These are phyloP conservation scores for Pseudococcus jackbeardsleyi DNA, from an alignment of 2,888 invertebrate genomes.

Conservation along the genomic window DNA sequence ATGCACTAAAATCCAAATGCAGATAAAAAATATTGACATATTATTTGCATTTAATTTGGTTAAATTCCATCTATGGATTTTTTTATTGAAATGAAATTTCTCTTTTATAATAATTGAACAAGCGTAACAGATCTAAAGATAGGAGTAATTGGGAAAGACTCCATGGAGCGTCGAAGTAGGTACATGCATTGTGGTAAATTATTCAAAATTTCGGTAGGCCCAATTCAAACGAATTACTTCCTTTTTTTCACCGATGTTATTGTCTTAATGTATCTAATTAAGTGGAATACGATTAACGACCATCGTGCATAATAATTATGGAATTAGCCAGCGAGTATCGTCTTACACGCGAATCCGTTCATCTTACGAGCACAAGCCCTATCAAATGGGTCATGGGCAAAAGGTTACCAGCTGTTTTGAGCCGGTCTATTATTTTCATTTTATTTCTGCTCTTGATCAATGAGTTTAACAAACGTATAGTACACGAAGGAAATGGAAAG, in stretches of 20 bases:
- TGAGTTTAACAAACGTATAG: too few species aligned
- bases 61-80: too few species aligned
- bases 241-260: neutral
- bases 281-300: neutral
- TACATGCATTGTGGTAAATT: neutral
- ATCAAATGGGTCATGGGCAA: conserved; percentile 29
- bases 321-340: neutral
- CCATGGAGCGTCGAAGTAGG: neutral
- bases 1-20: too few species aligned
- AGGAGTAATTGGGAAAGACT: neutral
- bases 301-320: conserved; percentile 11
- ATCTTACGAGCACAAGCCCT: neutral
- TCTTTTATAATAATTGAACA: neutral
- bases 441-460: too few species aligned
- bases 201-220: neutral
- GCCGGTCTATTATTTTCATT: neutral
- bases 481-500: too few species aligned
- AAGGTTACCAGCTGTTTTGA: neutral
- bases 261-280: neutral
- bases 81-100: neutral
- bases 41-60: too few species aligned
- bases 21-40: too few species aligned
- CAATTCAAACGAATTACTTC: conserved; percentile 5
- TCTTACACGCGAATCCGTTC: conserved; percentile 14
- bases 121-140: neutral